These are phyloP conservation scores for Anser brachyrhynchus DNA, from an alignment of 2,113 vertebrate genomes.

Conservation along the genomic window DNA sequence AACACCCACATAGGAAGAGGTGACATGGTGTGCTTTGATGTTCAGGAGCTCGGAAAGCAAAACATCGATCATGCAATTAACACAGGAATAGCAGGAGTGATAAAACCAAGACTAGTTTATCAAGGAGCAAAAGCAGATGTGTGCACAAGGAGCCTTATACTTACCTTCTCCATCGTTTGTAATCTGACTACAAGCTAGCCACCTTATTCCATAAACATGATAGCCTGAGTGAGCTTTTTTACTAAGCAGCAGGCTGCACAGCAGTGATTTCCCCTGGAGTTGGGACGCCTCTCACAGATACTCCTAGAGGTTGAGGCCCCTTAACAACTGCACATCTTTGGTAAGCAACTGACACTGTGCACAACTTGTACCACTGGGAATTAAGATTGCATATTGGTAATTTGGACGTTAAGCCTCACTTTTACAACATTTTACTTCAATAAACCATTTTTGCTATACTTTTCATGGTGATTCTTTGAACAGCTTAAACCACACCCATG, in stretches of 20 bases:
- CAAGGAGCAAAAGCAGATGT: not conserved
- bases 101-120: not conserved
- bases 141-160: not conserved
- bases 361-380: not conserved
- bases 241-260: no score
- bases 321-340: not conserved
- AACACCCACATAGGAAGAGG: not conserved
- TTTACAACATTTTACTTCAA: not conserved
- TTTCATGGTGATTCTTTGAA: not conserved
- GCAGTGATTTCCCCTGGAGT: not conserved
- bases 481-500: not conserved
- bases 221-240: not conserved
- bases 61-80: not conserved
- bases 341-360: rapidly evolving
- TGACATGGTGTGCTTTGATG: not conserved
- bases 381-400: not conserved
- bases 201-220: not conserved
- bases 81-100: not conserved
- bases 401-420: not conserved
- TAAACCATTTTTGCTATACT: not conserved
- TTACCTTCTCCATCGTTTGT: not conserved
- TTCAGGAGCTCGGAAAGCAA: not conserved
- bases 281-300: not conserved
- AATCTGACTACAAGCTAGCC: not conserved
- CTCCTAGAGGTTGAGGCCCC: not conserved